Conservation (phyloP, 2,888 invertebrate genomes). For the Colostygia pectinataria region DNA sequence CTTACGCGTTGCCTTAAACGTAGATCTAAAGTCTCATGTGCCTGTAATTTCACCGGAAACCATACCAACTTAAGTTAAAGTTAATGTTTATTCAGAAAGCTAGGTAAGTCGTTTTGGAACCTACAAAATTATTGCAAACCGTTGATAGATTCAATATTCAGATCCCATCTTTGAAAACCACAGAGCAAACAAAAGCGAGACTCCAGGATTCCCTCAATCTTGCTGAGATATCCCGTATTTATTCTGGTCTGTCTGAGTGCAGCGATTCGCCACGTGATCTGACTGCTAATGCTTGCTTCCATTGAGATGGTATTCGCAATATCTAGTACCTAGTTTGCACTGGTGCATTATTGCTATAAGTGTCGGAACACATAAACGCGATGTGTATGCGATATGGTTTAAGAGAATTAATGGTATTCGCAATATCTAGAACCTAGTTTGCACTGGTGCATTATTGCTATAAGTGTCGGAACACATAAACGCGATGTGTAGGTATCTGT, state of each 20-base stretch:
- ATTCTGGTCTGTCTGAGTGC: slow-evolving; percentile 47
- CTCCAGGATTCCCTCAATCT: slow-evolving; percentile 8
- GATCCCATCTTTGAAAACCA: not conserved
- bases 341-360: not conserved
- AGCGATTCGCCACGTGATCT: slow-evolving; percentile 52
- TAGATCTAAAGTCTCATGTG: too few relatives aligned
- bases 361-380: too few relatives aligned
- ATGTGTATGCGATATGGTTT: not conserved
- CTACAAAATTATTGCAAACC: too few relatives aligned
- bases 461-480: too few relatives aligned
- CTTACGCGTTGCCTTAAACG: too few relatives aligned
- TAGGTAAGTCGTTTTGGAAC: too few relatives aligned
- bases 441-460: not conserved
- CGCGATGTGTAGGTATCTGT: too few relatives aligned
- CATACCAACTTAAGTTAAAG: too few relatives aligned
- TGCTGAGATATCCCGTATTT: slow-evolving; percentile 43
- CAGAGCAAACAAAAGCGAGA: slow-evolving; percentile 8
- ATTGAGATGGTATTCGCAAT: slow-evolving; percentile 30
- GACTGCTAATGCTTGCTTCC: slow-evolving; percentile 51
- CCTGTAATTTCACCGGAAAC: too few relatives aligned
- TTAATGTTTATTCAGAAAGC: too few relatives aligned
- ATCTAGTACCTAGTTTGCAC: not conserved
- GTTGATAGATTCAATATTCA: slow-evolving; percentile 10
- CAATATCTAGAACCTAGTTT: slow-evolving; percentile 5
- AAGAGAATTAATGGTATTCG: not conserved